Evolutionary conservation across 2,113 vertebrate species (phyloP), one percentile per base, ranked within the genome.

Genomic region (Morone chrysops): DNA sequence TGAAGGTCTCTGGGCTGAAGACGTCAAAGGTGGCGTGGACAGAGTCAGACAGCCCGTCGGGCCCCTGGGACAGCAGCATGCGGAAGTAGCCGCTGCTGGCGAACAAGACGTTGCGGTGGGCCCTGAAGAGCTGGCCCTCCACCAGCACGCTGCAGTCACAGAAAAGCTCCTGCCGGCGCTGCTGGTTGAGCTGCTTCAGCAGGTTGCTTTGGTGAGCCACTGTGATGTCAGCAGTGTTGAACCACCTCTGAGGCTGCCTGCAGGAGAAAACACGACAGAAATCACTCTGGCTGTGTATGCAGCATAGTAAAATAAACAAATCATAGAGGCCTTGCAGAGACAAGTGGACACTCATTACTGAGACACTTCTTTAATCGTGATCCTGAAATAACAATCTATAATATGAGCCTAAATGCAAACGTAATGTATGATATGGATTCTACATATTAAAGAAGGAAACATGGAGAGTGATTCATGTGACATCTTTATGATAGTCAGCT

Each of bases 51-150:
- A 92, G 78, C 22, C 86, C 91, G 0, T 92, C 96, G 0, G 97
- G 96, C 47, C 95, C 95, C 92, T 98, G 97, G 0, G 97, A 97
- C 25, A 99, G 95, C 75, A 99, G 94, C 98, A 99, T 99, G 77
- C 98, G 98, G 93, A 99, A 99, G 90, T 99, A 99, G 83, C 98
- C 98, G 0, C 98, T 98, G 90, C 97, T 98, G 85, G 97, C 98
- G 8, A 97, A 99, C 22, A 99, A 80, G 36, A 99, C 96, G 72
- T 99, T 99, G 25, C 98, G 97, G 81, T 99, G 98, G 0, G 98
- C 97, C 83, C 96, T 96, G 91, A 99, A 99, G 89, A 98, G 96
- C 89, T 97, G 96, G 1, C 97, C 97, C 94, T 98, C 97, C 1
- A 99, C 97, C 85, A 98, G 85, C 77, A 99, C 96, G 10, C 86